phyloP scores from a whole-genome alignment of 2,113 vertebrate genomes.

The Marmota flaviventris region DNA sequence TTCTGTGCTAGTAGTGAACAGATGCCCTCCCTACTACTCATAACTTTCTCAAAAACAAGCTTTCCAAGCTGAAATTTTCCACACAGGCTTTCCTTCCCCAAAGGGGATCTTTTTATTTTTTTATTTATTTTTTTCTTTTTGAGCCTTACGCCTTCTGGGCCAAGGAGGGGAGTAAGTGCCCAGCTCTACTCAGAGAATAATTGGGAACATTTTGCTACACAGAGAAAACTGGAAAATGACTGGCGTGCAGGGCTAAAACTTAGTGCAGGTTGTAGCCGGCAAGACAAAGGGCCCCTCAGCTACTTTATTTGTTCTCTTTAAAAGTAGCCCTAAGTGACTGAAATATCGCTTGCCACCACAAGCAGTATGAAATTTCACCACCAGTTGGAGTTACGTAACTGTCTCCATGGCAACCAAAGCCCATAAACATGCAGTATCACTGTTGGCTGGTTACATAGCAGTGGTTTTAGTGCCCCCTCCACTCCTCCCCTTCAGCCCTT shows the following conservation, averaged over 20 bases:
- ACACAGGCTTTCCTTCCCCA: conserved; percentile 13
- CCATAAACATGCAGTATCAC: conserved; percentile 78
- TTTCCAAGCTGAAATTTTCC: conserved; percentile 78
- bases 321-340: conserved; percentile 81
- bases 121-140: conserved; percentile 54
- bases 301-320: conserved; percentile 82
- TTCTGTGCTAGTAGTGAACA: conserved; percentile 19
- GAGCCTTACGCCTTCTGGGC: conserved; percentile 23
- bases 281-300: conserved; percentile 80
- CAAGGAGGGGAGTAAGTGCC: conserved; percentile 46
- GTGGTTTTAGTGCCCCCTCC: conserved; percentile 58
- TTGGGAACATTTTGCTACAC: conserved; percentile 78
- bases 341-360: conserved; percentile 79
- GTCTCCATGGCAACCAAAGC: conserved; percentile 78
- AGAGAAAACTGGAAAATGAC: conserved; percentile 78
- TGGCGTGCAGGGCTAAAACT: conserved; percentile 62
- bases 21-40: conserved; percentile 25
- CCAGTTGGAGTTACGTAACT: conserved; percentile 75
- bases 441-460: conserved; percentile 77
- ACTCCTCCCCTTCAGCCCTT: conserved; percentile 40
- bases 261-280: conserved; percentile 58
- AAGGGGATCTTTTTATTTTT: conserved; percentile 41
- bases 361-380: conserved; percentile 83
- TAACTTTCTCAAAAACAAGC: conserved; percentile 52
- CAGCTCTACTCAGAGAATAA: conserved; percentile 75